Conservation (phyloP, 2,888 invertebrate species). For the Leucania comma region DNA sequence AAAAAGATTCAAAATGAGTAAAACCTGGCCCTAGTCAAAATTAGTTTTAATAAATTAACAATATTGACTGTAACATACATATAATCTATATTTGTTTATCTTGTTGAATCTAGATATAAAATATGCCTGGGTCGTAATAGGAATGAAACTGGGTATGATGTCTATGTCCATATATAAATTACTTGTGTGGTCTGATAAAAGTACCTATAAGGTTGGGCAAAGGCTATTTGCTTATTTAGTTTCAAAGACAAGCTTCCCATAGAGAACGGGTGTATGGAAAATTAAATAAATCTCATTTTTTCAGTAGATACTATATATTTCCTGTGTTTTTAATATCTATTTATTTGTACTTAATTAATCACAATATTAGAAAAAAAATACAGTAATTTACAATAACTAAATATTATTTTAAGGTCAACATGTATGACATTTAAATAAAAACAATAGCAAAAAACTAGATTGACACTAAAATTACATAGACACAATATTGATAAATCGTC, state of each 20-base stretch:
- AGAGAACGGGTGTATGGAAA: not conserved
- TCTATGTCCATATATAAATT: conserved; percentile 22
- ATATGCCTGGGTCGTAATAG: conserved; percentile 11
- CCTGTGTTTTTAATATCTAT: too few relatives aligned
- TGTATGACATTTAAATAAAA: not conserved
- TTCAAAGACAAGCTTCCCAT: conserved; percentile 3
- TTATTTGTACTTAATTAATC: too few relatives aligned
- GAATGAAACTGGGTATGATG: conserved; percentile 5
- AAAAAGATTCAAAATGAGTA: too few relatives aligned
- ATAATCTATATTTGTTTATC: not conserved
- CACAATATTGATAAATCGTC: conserved; percentile 3
- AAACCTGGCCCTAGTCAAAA: too few relatives aligned
- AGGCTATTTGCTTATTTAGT: conserved; percentile 18
- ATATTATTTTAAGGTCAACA: too few relatives aligned
- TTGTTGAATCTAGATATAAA: conserved; percentile 25
- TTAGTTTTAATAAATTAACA: too few relatives aligned
- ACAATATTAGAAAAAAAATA: too few relatives aligned
- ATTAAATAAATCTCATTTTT: not conserved
- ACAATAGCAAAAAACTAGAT: not conserved
- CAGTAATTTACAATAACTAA: too few relatives aligned
- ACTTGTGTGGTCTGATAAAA: conserved; percentile 30
- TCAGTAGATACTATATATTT: too few relatives aligned
- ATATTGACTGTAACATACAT: too few relatives aligned
- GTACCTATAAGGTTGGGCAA: not conserved
- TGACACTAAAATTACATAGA: not conserved